A percentile compares a stretch with the other conserved stretches of the same genome.
phyloP scores from a whole-genome alignment of 1,140 invertebrate species.

The Whitmania pigra region DNA sequence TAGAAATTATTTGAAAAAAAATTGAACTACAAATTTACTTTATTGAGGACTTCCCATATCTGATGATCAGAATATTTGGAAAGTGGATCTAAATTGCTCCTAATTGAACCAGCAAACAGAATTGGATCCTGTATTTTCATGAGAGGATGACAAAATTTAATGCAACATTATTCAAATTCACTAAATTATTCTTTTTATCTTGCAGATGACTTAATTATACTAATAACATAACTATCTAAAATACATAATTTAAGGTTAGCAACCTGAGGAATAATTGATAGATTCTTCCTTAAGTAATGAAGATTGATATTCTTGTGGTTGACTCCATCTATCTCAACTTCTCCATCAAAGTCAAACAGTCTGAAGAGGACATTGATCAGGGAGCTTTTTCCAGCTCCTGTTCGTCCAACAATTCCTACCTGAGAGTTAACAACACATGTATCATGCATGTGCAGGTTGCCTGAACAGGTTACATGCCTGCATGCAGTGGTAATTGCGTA shows the following conservation, averaged over 20 bases:
- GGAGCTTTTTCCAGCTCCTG: slow-evolving; percentile 83
- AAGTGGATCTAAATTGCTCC: slow-evolving; percentile 55
- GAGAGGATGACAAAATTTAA: neutral
- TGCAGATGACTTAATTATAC: no score
- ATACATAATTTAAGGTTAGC: neutral
- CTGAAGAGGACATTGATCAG: slow-evolving; percentile 49
- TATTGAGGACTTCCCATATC: slow-evolving; percentile 37
- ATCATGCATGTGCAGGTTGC: no score
- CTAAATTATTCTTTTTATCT: neutral
- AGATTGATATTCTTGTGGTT: slow-evolving; percentile 54
- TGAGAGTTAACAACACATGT: slow-evolving; percentile 19
- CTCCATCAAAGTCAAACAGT: slow-evolving; percentile 45
- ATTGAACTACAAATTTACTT: slow-evolving; percentile 26
- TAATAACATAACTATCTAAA: neutral
- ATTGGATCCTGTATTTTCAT: slow-evolving; percentile 42
- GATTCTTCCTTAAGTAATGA: slow-evolving; percentile 55
- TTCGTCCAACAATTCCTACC: slow-evolving; percentile 66
- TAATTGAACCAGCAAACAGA: slow-evolving; percentile 42
- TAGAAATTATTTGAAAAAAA: no score
- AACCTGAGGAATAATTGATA: slow-evolving; percentile 78
- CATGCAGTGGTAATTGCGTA: no score
- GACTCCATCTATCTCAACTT: slow-evolving; percentile 55
- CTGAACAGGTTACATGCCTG: no score
- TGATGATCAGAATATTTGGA: slow-evolving; percentile 46
- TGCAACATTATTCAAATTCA: neutral